Evolutionary conservation across 2,888 invertebrate species (phyloP).

Genomic region (Scrobipalpa costella): DNA sequence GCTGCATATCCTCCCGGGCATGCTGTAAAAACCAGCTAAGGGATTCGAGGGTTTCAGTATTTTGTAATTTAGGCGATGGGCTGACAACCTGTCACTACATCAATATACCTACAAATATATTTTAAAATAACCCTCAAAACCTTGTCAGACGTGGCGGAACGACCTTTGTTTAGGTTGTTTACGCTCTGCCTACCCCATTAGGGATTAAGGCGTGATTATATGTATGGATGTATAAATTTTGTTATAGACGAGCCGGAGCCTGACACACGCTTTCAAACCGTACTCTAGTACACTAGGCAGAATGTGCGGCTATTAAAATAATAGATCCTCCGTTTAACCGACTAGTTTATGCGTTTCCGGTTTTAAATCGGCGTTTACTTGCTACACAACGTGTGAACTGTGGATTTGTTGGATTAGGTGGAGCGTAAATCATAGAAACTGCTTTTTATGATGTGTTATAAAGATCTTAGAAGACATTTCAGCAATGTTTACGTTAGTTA

Average conservation of each 20-base stretch:
- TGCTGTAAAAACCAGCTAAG: no score
- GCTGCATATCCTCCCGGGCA: no score
- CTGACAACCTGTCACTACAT: no score
- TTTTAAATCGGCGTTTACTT: conserved; percentile 12
- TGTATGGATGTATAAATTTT: no score
- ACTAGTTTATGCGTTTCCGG: conserved; percentile 16
- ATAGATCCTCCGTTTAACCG: conserved; percentile 16
- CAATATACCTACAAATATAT: no score
- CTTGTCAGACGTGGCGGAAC: no score
- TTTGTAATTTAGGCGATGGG: no score
- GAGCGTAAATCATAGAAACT: neutral
- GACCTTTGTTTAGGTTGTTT: no score
- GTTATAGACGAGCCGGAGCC: conserved; percentile 6
- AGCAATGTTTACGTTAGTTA: neutral
- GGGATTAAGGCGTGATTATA: no score
- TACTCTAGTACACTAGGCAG: conserved; percentile 18
- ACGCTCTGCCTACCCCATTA: no score
- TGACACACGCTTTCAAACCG: neutral
- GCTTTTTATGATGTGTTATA: conserved; percentile 8
- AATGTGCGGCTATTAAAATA: conserved; percentile 19
- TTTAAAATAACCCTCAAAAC: no score
- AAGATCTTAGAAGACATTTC: neutral
- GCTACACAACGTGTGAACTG: conserved; percentile 8
- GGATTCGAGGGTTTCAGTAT: no score
- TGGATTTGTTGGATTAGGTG: neutral